A percentile compares a stretch with the other conserved stretches of the same genome.
Evolutionary conservation across 2,888 invertebrate genomes (phyloP).

Genomic region (Agrochola lota): DNA sequence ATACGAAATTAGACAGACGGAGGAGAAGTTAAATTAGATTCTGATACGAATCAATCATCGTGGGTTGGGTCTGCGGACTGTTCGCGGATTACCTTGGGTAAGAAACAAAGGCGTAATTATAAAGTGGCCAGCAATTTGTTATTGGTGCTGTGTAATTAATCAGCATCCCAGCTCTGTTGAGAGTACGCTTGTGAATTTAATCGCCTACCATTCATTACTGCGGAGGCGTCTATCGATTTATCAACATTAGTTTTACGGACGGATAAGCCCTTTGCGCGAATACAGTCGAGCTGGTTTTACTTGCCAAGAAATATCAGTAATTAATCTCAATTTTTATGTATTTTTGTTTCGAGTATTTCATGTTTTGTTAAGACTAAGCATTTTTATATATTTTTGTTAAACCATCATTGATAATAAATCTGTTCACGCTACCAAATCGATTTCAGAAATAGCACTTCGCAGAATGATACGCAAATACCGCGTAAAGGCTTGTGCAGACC

Average conservation of each 20-base stretch:
- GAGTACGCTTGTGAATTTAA: slow-evolving; percentile 64
- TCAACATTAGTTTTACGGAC: slow-evolving; percentile 53
- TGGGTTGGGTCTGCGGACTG: slow-evolving; percentile 43
- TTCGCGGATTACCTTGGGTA: slow-evolving; percentile 60
- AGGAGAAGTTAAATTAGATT: slow-evolving; percentile 55
- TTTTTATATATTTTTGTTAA: background rate
- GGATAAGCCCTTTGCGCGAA: slow-evolving; percentile 46
- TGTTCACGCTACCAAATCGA: background rate
- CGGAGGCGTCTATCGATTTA: slow-evolving; percentile 57
- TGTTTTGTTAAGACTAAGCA: slow-evolving; percentile 9
- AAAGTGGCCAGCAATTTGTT: slow-evolving; percentile 69
- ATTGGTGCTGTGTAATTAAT: slow-evolving; percentile 69
- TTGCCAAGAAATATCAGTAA: slow-evolving; percentile 57
- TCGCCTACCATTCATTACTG: slow-evolving; percentile 58
- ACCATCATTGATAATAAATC: slow-evolving; percentile 5
- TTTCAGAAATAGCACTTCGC: background rate
- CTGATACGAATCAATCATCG: slow-evolving; percentile 60
- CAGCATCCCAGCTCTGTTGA: slow-evolving; percentile 65
- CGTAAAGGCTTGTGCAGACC: too few relatives aligned
- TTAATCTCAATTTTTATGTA: slow-evolving; percentile 51
- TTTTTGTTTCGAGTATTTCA: slow-evolving; percentile 13
- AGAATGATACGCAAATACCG: slow-evolving; percentile 3
- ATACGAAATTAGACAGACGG: slow-evolving; percentile 19
- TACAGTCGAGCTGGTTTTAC: slow-evolving; percentile 27
- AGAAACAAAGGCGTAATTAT: slow-evolving; percentile 68